Base-by-base conservation (phyloP, 1,140 invertebrate genomes). In the Scylla paramamosain region DNA sequence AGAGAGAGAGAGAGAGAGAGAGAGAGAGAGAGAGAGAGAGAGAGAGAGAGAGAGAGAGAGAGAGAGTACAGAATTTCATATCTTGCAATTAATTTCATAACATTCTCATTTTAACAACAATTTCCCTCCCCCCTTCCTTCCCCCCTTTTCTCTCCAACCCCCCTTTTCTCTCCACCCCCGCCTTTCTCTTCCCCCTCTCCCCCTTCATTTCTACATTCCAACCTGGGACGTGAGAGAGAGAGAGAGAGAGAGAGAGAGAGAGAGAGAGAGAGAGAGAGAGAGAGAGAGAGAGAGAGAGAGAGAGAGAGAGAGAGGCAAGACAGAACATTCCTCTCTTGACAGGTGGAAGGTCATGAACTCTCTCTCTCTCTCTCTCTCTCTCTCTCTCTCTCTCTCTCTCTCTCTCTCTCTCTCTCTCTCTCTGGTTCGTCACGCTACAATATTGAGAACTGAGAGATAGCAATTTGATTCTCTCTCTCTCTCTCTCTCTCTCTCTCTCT, bases 401-500 rank as follows among this genome's bases (percentile, higher is more conserved):
- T 48, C 46, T 48, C n/a, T n/a, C 39, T 39, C 39, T 39, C 39
- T 39, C 39, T 39, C 39, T 39, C 39, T 39, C 39, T 39, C 39
- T 39, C 39, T 39, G 39, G 39, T 39, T 39, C 39, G 39, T 39
- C 39, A 39, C 39, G 6, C 39, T 39, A 39, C 39, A 39, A 39
- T 39, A 39, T 39, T 39, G 39, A 39, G 39, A 39, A 39, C 39
- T 39, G 39, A 39, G 39, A 39, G 39, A 39, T 39, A 39, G 39
- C 39, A 39, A 6, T 39, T 39, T 39, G 39, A 39, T 59, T n/a
- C 67, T 77, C 25, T 77, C 67, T 77, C 67, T 77, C 67, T 77
- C 67, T 77, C 67, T 77, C 67, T 77, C 67, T 77, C 67, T 77
- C 67, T 77, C 67, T 77, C 67, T 77, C 67, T 77, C 67, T 77